These are phyloP conservation scores for Coregonus sp. DNA, from an alignment of 2,797 vertebrate genomes.

Conservation along the genomic window DNA sequence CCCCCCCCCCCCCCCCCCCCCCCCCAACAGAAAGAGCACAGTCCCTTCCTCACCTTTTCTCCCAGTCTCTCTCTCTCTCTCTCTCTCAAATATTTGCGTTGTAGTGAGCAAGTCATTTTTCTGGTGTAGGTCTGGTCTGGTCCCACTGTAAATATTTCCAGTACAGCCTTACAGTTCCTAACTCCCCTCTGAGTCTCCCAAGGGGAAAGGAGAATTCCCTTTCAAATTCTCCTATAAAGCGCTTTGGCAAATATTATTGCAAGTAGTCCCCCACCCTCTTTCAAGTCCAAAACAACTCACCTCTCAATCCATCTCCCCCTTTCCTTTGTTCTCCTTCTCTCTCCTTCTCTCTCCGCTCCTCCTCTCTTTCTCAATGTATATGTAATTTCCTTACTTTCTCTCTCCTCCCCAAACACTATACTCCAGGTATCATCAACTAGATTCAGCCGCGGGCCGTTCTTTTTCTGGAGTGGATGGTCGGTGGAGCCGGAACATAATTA, in stretches of 20 bases:
- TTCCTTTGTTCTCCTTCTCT: constrained; percentile 22
- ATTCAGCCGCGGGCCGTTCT: no score
- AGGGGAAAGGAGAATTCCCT: constrained; percentile 64
- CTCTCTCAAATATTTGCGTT: neutral
- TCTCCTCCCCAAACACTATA: neutral
- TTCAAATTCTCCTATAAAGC: constrained; percentile 60
- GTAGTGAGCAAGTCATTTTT: constrained; percentile 33
- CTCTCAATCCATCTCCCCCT: constrained; percentile 27
- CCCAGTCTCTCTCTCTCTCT: neutral
- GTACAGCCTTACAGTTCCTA: constrained; percentile 62
- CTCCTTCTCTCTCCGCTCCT: constrained; percentile 9
- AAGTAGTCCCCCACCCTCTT: constrained; percentile 53
- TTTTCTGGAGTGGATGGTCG: no score
- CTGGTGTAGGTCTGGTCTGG: constrained; percentile 42
- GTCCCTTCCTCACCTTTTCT: neutral
- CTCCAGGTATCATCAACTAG: neutral
- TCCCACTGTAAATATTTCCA: constrained; percentile 71
- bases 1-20: no score
- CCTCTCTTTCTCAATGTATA: neutral
- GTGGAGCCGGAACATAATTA: no score
- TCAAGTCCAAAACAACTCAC: constrained; percentile 46
- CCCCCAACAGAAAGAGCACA: neutral
- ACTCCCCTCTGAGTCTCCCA: constrained; percentile 56
- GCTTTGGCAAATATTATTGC: constrained; percentile 65
- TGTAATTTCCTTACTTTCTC: neutral